phyloP scores from a whole-genome alignment of 2,888 invertebrate genomes.

The Blastobasis lacticolella region DNA sequence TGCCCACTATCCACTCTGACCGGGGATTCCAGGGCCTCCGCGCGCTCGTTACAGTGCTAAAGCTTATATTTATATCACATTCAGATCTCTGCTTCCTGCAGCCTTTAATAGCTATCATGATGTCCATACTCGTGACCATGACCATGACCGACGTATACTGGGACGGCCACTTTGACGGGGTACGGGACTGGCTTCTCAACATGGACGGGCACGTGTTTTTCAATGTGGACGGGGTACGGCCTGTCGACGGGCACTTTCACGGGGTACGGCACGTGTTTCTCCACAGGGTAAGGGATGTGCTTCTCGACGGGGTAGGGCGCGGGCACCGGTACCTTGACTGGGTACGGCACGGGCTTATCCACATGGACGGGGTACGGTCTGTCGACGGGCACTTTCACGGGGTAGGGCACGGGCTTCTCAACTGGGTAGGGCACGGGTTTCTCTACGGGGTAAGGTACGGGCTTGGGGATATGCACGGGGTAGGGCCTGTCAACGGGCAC shows the following conservation, averaged over 20 bases:
- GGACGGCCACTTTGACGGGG: conserved; percentile 77
- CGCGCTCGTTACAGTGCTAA: conserved; percentile 56
- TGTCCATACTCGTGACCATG: conserved; percentile 68
- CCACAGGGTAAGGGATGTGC: conserved; percentile 78
- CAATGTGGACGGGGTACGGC: conserved; percentile 78
- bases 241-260: conserved; percentile 77
- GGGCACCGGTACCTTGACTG: conserved; percentile 79
- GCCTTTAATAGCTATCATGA: conserved; percentile 71
- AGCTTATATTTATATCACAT: conserved; percentile 72
- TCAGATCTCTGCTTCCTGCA: conserved; percentile 69
- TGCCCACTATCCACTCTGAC: conserved; percentile 46
- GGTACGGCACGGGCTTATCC: conserved; percentile 62
- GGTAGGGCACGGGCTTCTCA: conserved; percentile 74
- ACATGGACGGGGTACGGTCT: conserved; percentile 68
- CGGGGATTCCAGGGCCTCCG: conserved; percentile 41
- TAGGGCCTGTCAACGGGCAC: conserved; percentile 79
- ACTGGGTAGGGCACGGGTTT: conserved; percentile 76
- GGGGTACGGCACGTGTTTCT: conserved; percentile 78
- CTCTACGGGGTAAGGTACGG: conserved; percentile 75
- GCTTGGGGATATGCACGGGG: conserved; percentile 76
- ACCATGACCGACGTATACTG: conserved; percentile 62
- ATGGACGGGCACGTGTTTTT: conserved; percentile 77
- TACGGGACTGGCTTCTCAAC: conserved; percentile 77
- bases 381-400: conserved; percentile 76
- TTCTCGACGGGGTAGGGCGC: conserved; percentile 78